Evolutionary conservation across 2,888 invertebrate genomes (phyloP), one percentile per base, ranked within the genome.

Genomic region (Thyatira batis): DNA sequence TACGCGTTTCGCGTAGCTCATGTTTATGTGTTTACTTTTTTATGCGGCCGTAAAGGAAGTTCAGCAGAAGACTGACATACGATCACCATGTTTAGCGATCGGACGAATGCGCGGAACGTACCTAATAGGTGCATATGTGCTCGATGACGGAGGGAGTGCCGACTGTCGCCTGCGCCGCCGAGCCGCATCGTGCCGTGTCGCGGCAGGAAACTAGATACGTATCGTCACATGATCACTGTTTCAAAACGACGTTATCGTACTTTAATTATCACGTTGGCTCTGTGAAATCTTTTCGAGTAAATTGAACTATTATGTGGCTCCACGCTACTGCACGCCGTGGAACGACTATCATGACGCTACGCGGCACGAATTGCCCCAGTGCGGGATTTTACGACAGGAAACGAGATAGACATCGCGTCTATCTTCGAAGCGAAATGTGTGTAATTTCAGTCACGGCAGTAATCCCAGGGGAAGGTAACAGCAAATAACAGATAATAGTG

Each of bases 11-110:
- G 58, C 54, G 49, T 49, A 48, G 43, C 43, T 17, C 50, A 23
- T 21, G 60, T 60, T 63, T 56, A 55, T 57, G 50, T 59, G 49
- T 53, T 53, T 48, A 49, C 49, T 49, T 52, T 57, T 55, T 52
- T 51, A 57, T 53, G 48, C 51, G 50, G 45, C 33, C 50, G 27
- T 55, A 57, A 54, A 60, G 54, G 54, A 55, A 58, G 58, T 55
- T 28, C 27, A 53, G 46, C 51, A 49, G 49, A 53, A 49, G 20
- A 49, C 51, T 54, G 54, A 53, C 39, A 46, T 49, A 57, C 45
- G 50, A 52, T 43, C 46, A 28, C 27, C 48, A 48, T 25, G 39
- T 43, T 25, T 52, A 45, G 30, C 27, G 20, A 23, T 28, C 23
- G 27, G 23, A 11, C 43, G 27, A 50, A 50, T 48, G 28, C 46